A percentile compares a stretch with the other conserved stretches of the same genome.
Conservation (phyloP, 2,113 vertebrate genomes). For the Bos taurus region ARS-UCD2.0 NC_037349.1:18026001-18026500, state of each 20-base stretch:
- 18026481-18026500: background rate
- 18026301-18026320: background rate
- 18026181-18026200: background rate
- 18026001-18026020: background rate
- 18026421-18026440: background rate
- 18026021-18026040: background rate
- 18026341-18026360: background rate
- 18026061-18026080: background rate
- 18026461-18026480: background rate
- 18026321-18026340: background rate
- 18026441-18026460: background rate
- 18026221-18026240: background rate
- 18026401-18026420: background rate
- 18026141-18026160: background rate
- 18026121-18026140: background rate
- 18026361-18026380: background rate
- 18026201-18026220: background rate
- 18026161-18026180: accelerated
- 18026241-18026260: background rate
- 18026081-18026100: background rate
- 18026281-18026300: no score
- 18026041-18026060: background rate
- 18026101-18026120: background rate
- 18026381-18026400: background rate
- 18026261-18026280: background rate